Evolutionary conservation across 1,140 invertebrate genomes (phyloP), one percentile per base, ranked within the genome.

Genomic region (Aphis craccivora): DNA sequence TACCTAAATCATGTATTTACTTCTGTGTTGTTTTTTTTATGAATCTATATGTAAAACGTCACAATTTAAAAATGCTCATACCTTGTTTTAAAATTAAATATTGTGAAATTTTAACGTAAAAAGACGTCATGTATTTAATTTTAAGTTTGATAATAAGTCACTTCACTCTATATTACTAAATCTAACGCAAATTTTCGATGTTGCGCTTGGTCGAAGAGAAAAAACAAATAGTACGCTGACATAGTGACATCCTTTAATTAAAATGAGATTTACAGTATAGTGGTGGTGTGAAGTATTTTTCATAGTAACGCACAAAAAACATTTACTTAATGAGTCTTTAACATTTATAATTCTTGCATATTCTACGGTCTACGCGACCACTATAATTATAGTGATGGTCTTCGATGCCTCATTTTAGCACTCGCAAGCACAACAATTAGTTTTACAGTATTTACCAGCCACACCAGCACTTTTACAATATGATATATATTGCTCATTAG

Each of bases 401-500:
- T 76, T 76, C n/a, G 60, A 7, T 76, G 30, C n/a, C 60, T 76
- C 4, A n/a, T 76, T 76, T 76, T n/a, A 67, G 30, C 60, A 67
- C 30, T 67, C 14, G 14, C 14, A 67, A 67, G 60, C 60, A 76
- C 60, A 76, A 67, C 30, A 67, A n/a, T 2, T 76, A 35, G 5
- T 76, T 76, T 76, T n/a, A n/a, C 60, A 76, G 37, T 40, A 76
- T 76, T 35, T n/a, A 76, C 30, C 1, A 35, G 1, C n/a, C 14
- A n/a, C n/a, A 18, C 30, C n/a, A 76, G 18, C 4, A 76, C 60
- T 76, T 67, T 67, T 67, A 60, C 53, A 40, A 51, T 43, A 4
- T 90, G n/a, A 40, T 55, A 30, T n/a, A 43, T 90, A 90, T 90
- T 60, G 89, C 89, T 90, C 89, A 67, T 90, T 90, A 45, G 53